Evolutionary conservation across 1,140 invertebrate species (phyloP).

Genomic region (Teleopsis dalmanni): DNA sequence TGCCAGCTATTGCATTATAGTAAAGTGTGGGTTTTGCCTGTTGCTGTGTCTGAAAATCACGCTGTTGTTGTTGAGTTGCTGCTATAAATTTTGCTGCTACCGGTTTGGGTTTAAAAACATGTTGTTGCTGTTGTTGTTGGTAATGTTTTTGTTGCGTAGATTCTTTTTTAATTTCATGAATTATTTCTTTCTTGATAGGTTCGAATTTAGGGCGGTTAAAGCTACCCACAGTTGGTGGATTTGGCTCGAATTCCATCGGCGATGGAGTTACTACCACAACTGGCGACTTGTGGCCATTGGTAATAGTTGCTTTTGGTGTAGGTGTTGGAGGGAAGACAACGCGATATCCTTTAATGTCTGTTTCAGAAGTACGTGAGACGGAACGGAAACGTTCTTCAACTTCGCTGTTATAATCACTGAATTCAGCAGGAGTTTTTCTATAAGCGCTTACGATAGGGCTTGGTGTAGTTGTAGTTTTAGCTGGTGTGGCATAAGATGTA

Average conservation of each 20-base stretch:
- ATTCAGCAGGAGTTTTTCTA: conserved; percentile 61
- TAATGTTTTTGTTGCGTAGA: conserved; percentile 28
- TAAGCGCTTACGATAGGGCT: conserved; percentile 24
- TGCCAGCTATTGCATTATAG: conserved; percentile 49
- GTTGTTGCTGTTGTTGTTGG: conserved; percentile 30
- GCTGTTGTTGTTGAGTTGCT: conserved; percentile 50
- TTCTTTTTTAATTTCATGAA: conserved; percentile 32
- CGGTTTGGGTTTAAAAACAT: conserved; percentile 47
- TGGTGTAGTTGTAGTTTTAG: conserved; percentile 17
- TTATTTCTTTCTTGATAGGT: conserved; percentile 48
- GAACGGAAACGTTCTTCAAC: conserved; percentile 58
- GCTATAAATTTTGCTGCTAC: conserved; percentile 41
- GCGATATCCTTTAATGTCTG: conserved; percentile 50
- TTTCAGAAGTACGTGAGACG: conserved; percentile 52
- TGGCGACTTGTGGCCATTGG: conserved; percentile 42
- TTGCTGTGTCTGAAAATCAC: conserved; percentile 37
- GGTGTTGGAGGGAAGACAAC: conserved; percentile 51
- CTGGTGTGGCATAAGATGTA: not conserved
- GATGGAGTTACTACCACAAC: conserved; percentile 46
- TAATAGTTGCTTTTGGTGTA: conserved; percentile 39
- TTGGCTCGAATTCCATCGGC: conserved; percentile 52
- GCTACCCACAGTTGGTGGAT: conserved; percentile 42
- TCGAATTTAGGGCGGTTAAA: conserved; percentile 51
- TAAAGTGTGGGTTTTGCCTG: conserved; percentile 46
- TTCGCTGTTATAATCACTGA: conserved; percentile 70